Conservation (phyloP, 2,113 vertebrate species). For the Aldabrachelys gigantea region DNA sequence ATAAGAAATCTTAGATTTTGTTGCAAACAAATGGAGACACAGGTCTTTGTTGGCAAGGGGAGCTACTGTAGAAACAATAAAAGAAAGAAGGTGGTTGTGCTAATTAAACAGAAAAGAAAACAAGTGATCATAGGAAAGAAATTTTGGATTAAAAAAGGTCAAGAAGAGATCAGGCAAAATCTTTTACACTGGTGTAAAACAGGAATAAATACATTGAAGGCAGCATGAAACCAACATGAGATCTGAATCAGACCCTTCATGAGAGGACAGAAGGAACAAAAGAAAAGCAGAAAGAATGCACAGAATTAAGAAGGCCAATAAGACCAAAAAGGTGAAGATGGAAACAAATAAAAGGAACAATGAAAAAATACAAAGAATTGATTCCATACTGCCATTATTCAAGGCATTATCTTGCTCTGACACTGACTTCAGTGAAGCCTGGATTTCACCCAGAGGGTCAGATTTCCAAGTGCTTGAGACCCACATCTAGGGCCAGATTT, state of each 20-base stretch:
- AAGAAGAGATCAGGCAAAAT: conserved; percentile 56
- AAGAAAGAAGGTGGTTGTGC: not conserved
- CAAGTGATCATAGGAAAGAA: conserved; percentile 17
- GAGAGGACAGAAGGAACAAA: conserved; percentile 8
- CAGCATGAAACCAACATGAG: not conserved
- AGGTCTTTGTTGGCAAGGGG: conserved; percentile 51
- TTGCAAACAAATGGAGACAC: conserved; percentile 21
- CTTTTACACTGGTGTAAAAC: not conserved
- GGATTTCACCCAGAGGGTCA: not conserved
- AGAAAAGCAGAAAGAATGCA: not conserved
- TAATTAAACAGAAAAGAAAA: conserved; percentile 6
- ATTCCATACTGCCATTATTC: conserved; percentile 65
- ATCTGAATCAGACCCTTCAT: not conserved
- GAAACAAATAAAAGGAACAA: not conserved
- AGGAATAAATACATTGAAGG: not conserved
- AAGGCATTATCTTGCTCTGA: not conserved
- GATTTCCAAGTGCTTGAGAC: not conserved
- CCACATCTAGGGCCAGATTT: not conserved
- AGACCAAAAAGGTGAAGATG: conserved; percentile 50
- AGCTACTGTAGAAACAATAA: conserved; percentile 36
- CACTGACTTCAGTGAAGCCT: not conserved
- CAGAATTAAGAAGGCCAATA: conserved; percentile 50
- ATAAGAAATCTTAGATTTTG: not conserved
- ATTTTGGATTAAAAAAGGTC: conserved; percentile 42
- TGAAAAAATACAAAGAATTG: conserved; percentile 52